A percentile compares a stretch with the other conserved stretches of the same genome.
These are phyloP conservation scores for Trichonephila clavipes DNA, from an alignment of 1,140 invertebrate species.

Conservation along the genomic window DNA sequence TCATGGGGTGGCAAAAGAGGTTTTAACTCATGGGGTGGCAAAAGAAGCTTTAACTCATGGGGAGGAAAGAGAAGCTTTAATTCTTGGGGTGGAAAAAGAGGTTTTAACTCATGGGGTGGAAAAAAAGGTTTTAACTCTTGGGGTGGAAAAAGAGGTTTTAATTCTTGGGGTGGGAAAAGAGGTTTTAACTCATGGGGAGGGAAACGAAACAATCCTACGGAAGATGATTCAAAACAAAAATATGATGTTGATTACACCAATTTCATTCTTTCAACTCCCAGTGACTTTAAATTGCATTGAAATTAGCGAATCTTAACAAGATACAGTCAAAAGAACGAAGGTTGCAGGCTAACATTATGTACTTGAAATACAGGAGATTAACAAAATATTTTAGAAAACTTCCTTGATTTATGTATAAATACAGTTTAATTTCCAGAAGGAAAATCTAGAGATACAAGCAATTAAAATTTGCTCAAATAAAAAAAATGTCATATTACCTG, in stretches of 20 bases:
- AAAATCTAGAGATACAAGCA: too few relatives aligned
- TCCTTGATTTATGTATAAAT: background rate
- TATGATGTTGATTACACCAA: background rate
- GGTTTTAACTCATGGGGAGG: constrained; percentile 32
- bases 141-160: constrained; percentile 30
- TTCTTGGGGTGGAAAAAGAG: constrained; percentile 44
- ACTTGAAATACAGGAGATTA: background rate
- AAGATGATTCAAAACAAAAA: background rate
- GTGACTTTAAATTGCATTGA: background rate
- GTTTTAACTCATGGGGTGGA: constrained; percentile 52
- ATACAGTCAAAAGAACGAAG: background rate
- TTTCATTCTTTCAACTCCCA: background rate
- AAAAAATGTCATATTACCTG: background rate
- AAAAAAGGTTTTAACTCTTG: background rate
- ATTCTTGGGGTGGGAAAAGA: constrained; percentile 38
- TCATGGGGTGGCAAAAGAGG: constrained; percentile 53
- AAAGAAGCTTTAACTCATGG: background rate
- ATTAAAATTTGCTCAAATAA: background rate
- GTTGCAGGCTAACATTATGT: background rate
- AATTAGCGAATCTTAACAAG: background rate
- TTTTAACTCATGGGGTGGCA: constrained; percentile 49
- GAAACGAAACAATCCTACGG: background rate
- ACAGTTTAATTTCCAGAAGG: too few relatives aligned
- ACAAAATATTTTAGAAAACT: background rate
- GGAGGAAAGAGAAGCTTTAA: constrained; percentile 1